Evolutionary conservation across 92 coral and sea anemone species (phyloP), one percentile per base, ranked within the genome.

Genomic region (Palythoa grandis): DNA sequence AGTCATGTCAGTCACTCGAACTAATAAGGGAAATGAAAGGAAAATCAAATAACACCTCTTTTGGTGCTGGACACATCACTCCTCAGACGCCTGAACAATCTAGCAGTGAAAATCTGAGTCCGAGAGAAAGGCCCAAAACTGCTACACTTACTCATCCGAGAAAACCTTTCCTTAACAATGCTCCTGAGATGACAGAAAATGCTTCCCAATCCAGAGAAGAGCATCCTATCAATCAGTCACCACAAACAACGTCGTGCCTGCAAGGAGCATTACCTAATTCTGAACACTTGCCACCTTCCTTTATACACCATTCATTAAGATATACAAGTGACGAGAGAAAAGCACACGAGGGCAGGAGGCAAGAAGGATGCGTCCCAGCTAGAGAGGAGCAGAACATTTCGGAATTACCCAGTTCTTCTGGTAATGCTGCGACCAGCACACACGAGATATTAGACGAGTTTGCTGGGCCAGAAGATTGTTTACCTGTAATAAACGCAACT

Each of bases 401-500:
- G 6, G 25, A 15, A 15, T 56, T 77, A 22, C 15, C 82, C 1
- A 40, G 4, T 77, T 4, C 8, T 35, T 37, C 65, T 19, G 5
- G 35, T 13, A 54, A 15, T 77, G 69, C 39, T 5, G 23, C 15
- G 2, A 39, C 25, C 40, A 77, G 15, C 37, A 35, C 50, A n/a
- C 37, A 35, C 16, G 68, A 77, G 47, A 79, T 80, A 63, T 22
- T 80, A 24, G 85, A 80, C 35, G 85, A 80, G 74, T 63, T 63
- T 70, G 85, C 85, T 22, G 61, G 74, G 3, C 74, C 85, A 23
- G 60, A 65, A 20, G 85, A 80, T 16, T 24, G 60, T 48, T 22
- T 80, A 23, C 85, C 85, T 5, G 23, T 19, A 15, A 80, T 80
- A 22, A 66, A 13, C 8, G 69, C 74, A 11, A 17, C 85, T 38